phyloP scores from a whole-genome alignment of 2,797 vertebrate species.

The Diceros bicornis region DNA sequence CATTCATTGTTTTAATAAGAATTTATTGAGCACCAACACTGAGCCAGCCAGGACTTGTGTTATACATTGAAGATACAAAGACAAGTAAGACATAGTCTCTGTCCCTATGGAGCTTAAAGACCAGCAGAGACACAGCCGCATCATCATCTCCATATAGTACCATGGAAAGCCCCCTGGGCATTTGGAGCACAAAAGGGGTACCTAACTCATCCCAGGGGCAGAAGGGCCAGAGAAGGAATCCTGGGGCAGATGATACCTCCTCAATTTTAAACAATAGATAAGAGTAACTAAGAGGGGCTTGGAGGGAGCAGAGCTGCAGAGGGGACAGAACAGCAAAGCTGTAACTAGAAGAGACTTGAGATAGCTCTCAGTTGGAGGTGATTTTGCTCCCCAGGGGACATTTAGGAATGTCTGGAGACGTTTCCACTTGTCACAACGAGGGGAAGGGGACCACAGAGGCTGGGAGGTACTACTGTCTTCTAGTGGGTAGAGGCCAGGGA shows the following conservation, averaged over 20 bases:
- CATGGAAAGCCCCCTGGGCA: neutral
- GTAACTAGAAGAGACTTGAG: neutral
- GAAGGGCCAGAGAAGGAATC: neutral
- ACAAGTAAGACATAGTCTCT: neutral
- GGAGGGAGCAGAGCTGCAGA: neutral
- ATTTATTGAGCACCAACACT: neutral
- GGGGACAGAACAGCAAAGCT: too few relatives aligned
- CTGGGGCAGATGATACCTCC: neutral
- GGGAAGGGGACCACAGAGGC: neutral
- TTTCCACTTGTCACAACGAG: neutral
- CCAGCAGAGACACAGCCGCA: neutral
- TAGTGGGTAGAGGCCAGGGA: neutral
- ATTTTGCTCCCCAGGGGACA: neutral
- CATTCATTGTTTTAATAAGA: neutral
- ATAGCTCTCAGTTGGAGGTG: rapidly evolving
- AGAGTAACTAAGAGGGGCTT: neutral
- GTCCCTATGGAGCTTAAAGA: neutral
- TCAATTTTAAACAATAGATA: neutral
- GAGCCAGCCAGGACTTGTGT: neutral
- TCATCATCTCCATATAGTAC: neutral
- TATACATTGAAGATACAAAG: neutral
- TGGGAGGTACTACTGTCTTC: neutral
- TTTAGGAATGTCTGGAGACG: neutral
- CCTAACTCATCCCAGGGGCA: neutral
- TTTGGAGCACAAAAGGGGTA: neutral